Evolutionary conservation across 2,888 invertebrate genomes (phyloP), one percentile per base, ranked within the genome.

Genomic region (Rhingia campestris): DNA sequence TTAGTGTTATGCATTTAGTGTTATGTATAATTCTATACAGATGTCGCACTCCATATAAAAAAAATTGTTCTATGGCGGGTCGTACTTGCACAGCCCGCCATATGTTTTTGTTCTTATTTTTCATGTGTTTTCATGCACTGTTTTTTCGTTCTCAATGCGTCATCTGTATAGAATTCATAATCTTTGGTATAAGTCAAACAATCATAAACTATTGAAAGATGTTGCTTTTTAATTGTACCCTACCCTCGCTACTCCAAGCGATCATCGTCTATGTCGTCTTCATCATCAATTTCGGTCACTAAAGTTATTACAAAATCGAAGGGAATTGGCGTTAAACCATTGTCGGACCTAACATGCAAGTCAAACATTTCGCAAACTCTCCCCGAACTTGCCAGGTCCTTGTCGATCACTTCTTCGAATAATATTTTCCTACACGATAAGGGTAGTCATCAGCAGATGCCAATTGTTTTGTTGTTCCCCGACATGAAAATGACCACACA

Each of bases 151-250:
- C n/a, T n/a, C n/a, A n/a, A n/a, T n/a, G n/a, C n/a, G n/a, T n/a
- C n/a, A n/a, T n/a, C n/a, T n/a, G n/a, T n/a, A n/a, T n/a, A n/a
- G n/a, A n/a, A n/a, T n/a, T n/a, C n/a, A n/a, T n/a, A n/a, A n/a
- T n/a, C n/a, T n/a, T n/a, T n/a, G n/a, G n/a, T n/a, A n/a, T n/a
- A 95, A 95, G 88, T 94, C 95, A 41, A 95, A 95, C 73, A 98
- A 98, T 89, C 95, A 96, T 88, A 94, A 94, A 89, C 94, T 95
- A 86, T 92, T 98, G 56, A 93, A 97, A 66, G 96, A 97, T 87
- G 91, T 98, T 32, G 95, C 96, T 82, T 92, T 96, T 74, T 96
- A 97, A 87, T 92, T 98, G 56, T 94, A 94, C 87, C 94, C 95
- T 88, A 94, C 93, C 66, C 98, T 98, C 0, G 98, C 98, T 86